Base-by-base conservation (phyloP, 2,888 invertebrate genomes). In the Hydrotaea diabolus region DNA sequence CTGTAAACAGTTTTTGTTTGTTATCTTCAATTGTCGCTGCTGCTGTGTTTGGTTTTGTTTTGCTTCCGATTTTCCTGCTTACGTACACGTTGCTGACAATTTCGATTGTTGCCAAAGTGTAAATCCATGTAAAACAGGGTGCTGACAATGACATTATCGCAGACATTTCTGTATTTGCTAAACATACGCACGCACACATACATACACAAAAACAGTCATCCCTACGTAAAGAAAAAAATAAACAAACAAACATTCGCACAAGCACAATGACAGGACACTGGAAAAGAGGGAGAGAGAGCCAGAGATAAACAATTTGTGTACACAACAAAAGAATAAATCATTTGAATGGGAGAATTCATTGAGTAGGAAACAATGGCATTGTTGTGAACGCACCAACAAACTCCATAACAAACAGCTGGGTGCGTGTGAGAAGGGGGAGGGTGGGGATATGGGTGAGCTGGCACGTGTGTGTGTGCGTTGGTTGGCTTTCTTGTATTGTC, bases 291-390 rank as follows among this genome's bases (percentile, higher is more conserved):
- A 31, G 31, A 31, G 31, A 31, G 13, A 26, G 5, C n/a, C n/a
- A 46, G 46, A 49, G 23, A 59, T 46, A 59, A 59, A 74, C 74
- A 74, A 59, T 74, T 74, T 62, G 59, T 59, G 74, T 74, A 23
- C 23, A 74, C 9, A 69, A 46, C 69, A 46, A 69, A 13, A 39
- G 49, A 78, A 81, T 55, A 77, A 77, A 74, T 74, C 74, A 74
- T 74, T 74, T 74, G 74, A 31, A 69, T 72, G 21, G 9, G 23
- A 77, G 15, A 74, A 82, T 36, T 74, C 82, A 85, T 80, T 82
- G 82, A 77, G 80, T 77, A 77, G 79, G 82, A 82, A 80, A 80
- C 79, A 85, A 77, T 80, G 77, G 74, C 85, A 80, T 82, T 85
- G 84, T 79, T 53, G 76, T 76, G 75, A 21, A 71, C 43, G 64